Conservation (phyloP, 1,140 invertebrate species). For the Arctopsyche grandis region DNA sequence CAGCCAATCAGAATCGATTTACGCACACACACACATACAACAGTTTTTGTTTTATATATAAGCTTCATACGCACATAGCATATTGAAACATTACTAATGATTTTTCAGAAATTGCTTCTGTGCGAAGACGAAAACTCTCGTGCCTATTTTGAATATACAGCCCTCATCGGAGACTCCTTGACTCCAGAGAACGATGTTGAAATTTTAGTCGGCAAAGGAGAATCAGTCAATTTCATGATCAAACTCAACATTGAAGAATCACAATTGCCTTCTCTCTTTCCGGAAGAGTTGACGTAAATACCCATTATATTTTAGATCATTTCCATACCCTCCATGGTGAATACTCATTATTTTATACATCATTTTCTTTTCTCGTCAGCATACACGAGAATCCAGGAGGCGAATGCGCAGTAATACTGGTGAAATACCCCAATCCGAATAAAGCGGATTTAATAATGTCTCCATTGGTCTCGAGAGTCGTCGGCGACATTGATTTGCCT, state of each 20-base stretch:
- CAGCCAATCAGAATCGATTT: too few species aligned
- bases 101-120: slow-evolving; percentile 61
- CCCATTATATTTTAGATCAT: background rate
- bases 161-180: slow-evolving; percentile 62
- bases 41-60: too few species aligned
- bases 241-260: slow-evolving; percentile 63
- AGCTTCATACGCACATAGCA: too few species aligned
- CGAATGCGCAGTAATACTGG: slow-evolving; percentile 62
- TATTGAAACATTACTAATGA: too few species aligned
- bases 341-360: slow-evolving; percentile 52
- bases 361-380: slow-evolving; percentile 57
- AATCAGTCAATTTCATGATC: slow-evolving; percentile 63
- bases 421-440: slow-evolving; percentile 63
- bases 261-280: slow-evolving; percentile 61
- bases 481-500: slow-evolving; percentile 62
- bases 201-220: slow-evolving; percentile 62
- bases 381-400: slow-evolving; percentile 62
- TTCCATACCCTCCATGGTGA: background rate
- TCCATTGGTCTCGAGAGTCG: slow-evolving; percentile 61
- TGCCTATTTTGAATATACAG: slow-evolving; percentile 65
- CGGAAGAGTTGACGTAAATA: slow-evolving; percentile 58
- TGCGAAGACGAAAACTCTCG: slow-evolving; percentile 64
- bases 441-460: slow-evolving; percentile 64
- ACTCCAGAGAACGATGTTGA: slow-evolving; percentile 63
- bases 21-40: too few species aligned